phyloP scores from a whole-genome alignment of 2,113 vertebrate genomes.

The Pelobates fuscus region DNA sequence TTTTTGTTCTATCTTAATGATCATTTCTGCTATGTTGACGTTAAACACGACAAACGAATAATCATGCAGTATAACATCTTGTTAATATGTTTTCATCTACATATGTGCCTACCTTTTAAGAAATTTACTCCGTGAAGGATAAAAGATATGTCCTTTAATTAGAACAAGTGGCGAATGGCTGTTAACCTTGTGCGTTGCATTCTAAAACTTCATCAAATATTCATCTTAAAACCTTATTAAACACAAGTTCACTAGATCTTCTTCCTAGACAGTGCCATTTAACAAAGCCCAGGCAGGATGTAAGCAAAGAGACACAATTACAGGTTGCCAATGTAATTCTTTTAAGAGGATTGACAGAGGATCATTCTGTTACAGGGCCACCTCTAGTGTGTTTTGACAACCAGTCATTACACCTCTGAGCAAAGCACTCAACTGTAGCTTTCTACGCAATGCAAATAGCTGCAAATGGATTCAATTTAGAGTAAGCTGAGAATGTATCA shows the following conservation, averaged over 20 bases:
- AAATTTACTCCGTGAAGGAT: conserved; percentile 81
- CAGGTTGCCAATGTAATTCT: conserved; percentile 94
- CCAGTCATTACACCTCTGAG: conserved; percentile 95
- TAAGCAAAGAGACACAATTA: conserved; percentile 89
- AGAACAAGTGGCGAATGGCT: conserved; percentile 96
- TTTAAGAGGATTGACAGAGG: conserved; percentile 94
- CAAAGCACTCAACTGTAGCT: conserved; percentile 96
- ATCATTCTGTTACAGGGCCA: conserved; percentile 96
- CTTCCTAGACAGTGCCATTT: conserved; percentile 99
- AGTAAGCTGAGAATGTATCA: conserved; percentile 87
- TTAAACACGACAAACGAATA: conserved; percentile 84
- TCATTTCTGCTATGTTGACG: conserved; percentile 82
- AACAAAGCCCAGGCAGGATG: conserved; percentile 92
- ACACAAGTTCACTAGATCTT: conserved; percentile 95
- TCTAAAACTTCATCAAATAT: conserved; percentile 86
- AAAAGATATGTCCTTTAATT: conserved; percentile 92
- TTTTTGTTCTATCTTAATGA: conserved; percentile 73
- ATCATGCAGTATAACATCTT: conserved; percentile 78
- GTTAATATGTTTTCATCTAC: conserved; percentile 84
- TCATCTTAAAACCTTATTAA: conserved; percentile 91
- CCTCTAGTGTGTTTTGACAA: conserved; percentile 99
- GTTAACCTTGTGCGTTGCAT: conserved; percentile 88
- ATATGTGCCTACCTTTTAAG: conserved; percentile 83
- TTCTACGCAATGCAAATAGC: conserved; percentile 96
- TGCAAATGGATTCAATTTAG: conserved; percentile 96